Conservation (phyloP, 2,113 vertebrate species). For the Rhegmatorhina hoffmannsi region DNA sequence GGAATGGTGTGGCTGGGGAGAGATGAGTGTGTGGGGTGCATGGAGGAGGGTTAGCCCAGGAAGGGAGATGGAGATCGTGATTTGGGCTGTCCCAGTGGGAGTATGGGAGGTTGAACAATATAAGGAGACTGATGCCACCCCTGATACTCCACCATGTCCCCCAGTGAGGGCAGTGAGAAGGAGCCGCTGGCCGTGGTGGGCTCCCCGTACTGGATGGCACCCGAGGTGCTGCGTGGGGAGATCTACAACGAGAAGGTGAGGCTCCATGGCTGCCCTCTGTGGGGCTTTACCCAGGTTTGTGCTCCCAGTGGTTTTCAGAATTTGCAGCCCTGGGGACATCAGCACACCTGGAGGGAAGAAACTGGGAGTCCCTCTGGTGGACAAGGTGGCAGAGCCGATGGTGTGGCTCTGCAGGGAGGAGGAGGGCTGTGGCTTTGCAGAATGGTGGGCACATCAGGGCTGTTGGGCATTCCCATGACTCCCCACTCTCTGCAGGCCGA, state of each 20-base stretch:
- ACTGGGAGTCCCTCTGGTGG: neutral
- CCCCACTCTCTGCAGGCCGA: constrained; percentile 66
- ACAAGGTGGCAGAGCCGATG: accelerated
- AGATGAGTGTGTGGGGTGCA: neutral
- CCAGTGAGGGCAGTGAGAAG: constrained; percentile 83
- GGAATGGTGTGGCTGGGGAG: neutral
- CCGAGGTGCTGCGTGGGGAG: constrained; percentile 91
- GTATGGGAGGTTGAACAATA: neutral
- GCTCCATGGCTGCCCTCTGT: accelerated
- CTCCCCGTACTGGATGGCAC: constrained; percentile 98
- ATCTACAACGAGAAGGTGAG: constrained; percentile 93
- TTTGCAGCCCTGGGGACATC: neutral
- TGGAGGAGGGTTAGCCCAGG: neutral
- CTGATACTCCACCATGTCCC: neutral
- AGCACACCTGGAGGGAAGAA: neutral
- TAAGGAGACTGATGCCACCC: neutral
- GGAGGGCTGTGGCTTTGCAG: neutral
- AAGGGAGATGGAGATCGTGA: neutral
- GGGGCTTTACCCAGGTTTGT: neutral
- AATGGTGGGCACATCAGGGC: accelerated
- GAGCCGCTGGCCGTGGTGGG: constrained; percentile 91
- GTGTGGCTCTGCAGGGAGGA: neutral
- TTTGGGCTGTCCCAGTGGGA: neutral
- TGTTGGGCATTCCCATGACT: accelerated
- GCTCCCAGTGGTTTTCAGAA: accelerated